Conservation (phyloP, 2,797 vertebrate species). For the Paguma larvata region DNA sequence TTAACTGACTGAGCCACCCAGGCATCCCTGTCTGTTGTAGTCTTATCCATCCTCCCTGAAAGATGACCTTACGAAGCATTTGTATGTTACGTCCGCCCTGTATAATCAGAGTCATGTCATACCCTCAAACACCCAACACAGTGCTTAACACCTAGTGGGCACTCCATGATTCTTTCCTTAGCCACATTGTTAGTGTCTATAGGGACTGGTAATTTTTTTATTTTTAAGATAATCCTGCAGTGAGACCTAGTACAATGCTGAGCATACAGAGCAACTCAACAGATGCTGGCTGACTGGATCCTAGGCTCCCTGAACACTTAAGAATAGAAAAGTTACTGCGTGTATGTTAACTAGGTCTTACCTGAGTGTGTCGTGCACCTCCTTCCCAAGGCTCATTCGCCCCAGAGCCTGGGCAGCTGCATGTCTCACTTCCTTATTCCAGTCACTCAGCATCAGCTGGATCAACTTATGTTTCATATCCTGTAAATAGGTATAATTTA, state of each 20-base stretch:
- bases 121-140: neutral
- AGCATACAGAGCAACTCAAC: neutral
- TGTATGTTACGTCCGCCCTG: neutral
- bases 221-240: neutral
- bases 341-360: slow-evolving; percentile 55
- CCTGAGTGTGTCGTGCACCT: slow-evolving; percentile 89
- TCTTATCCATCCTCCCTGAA: neutral
- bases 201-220: slow-evolving; percentile 27
- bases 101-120: slow-evolving; percentile 11
- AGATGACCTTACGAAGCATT: slow-evolving; percentile 23
- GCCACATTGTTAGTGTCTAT: neutral
- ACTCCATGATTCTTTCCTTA: neutral
- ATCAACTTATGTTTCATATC: slow-evolving; percentile 89
- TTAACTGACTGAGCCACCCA: no score
- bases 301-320: neutral
- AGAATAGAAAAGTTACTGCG: neutral
- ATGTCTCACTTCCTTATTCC: slow-evolving; percentile 87
- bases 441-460: slow-evolving; percentile 91
- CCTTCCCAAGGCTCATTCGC: slow-evolving; percentile 86
- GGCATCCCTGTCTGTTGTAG: neutral
- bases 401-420: slow-evolving; percentile 87
- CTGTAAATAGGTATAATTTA: slow-evolving; percentile 72
- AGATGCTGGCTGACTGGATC: neutral
- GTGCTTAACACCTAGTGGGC: neutral
- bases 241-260: neutral